These are phyloP conservation scores for Brachionus sp. DNA, from an alignment of 1,140 invertebrate genomes.

Conservation along the genomic window DNA sequence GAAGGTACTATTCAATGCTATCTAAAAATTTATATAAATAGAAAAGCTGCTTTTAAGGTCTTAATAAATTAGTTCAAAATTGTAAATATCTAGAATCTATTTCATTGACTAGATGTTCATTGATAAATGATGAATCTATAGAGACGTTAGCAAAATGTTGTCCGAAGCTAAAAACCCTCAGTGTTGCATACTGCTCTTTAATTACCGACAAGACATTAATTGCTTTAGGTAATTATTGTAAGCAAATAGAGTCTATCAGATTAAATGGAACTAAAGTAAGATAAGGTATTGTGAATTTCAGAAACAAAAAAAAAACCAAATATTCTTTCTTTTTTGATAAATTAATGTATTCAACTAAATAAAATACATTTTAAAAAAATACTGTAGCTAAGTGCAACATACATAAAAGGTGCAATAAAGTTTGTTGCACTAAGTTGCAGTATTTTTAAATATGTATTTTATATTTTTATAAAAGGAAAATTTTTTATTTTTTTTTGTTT, in stretches of 20 bases:
- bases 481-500: no score
- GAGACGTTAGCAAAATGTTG: neutral
- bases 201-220: slow-evolving; percentile 1
- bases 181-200: slow-evolving; percentile 21
- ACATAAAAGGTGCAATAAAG: no score
- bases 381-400: no score
- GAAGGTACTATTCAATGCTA: neutral
- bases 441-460: no score
- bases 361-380: no score
- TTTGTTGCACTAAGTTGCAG: no score
- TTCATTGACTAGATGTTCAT: neutral
- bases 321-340: no score
- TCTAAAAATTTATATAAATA: no score
- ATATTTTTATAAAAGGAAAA: no score
- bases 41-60: neutral
- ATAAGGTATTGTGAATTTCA: no score
- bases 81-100: neutral
- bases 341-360: no score
- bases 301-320: no score
- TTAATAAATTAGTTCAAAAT: neutral
- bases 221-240: slow-evolving; percentile 27
- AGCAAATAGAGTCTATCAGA: neutral
- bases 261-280: slow-evolving; percentile 21
- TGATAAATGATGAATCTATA: slow-evolving; percentile 18
- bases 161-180: neutral